Percentiles rank a stretch among this genome's conserved stretches.
Conservation (phyloP, 30 jellyfish, hydroid and myxozoan genomes). For the Aurelia aurita complex sp. Pacific region DNA sequence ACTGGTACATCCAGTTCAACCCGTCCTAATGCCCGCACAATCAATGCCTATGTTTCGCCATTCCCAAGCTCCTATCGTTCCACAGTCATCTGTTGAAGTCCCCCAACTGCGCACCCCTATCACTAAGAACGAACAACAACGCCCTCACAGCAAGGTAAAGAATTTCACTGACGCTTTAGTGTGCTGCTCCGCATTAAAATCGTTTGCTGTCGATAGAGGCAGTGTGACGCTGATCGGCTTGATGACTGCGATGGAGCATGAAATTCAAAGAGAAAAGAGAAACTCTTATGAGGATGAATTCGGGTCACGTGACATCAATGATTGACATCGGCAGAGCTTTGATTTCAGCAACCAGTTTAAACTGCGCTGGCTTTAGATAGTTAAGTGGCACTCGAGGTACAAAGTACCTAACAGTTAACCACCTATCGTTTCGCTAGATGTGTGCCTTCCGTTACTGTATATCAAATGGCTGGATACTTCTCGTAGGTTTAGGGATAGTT, state of each 20-base stretch:
- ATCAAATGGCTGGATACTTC: no score
- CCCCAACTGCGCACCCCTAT: background rate
- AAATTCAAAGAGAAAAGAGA: conserved; percentile 47
- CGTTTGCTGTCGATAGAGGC: conserved; percentile 62
- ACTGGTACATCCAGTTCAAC: conserved; percentile 27
- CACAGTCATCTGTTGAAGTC: background rate
- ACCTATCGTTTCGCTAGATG: no score
- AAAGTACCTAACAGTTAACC: no score
- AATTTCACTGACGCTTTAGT: conserved; percentile 35
- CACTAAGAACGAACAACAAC: background rate
- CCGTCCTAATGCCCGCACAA: conserved; percentile 26
- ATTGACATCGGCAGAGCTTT: background rate
- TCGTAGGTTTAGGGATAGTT: no score
- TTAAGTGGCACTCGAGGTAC: no score
- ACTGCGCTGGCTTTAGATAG: no score
- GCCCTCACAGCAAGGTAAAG: background rate
- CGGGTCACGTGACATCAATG: background rate
- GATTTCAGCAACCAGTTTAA: background rate
- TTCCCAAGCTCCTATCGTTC: background rate
- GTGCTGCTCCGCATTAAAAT: conserved; percentile 30
- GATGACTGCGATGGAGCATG: conserved; percentile 80
- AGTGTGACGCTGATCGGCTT: conserved; percentile 69
- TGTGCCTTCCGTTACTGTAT: no score
- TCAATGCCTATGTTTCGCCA: conserved; percentile 14
- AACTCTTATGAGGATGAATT: background rate